Conservation (phyloP, 2,888 invertebrate genomes). For the Coremacera marginata region DNA sequence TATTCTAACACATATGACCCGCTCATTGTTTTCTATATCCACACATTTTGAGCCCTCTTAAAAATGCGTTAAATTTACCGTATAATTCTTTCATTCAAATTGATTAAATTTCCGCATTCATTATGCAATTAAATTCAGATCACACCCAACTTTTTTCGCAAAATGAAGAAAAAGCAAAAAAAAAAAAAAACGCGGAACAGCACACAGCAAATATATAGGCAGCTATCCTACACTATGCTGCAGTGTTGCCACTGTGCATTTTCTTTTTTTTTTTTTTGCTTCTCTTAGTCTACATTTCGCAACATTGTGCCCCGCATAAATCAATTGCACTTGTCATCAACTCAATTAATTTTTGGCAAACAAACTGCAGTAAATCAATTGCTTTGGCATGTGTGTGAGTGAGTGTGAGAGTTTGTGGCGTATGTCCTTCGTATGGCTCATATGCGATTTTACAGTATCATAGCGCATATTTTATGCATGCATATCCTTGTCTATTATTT, state of each 20-base stretch:
- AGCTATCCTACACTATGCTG: neutral
- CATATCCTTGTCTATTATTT: conserved; percentile 56
- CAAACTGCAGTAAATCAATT: conserved; percentile 67
- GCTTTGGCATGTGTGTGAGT: conserved; percentile 59
- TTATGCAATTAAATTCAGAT: conserved; percentile 30
- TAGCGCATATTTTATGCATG: conserved; percentile 44
- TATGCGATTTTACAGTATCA: neutral
- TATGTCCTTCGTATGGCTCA: conserved; percentile 25
- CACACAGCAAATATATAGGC: neutral
- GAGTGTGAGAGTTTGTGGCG: too few species aligned
- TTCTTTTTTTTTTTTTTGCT: conserved; percentile 10
- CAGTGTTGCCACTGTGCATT: neutral
- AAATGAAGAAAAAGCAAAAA: too few species aligned
- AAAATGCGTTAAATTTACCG: neutral
- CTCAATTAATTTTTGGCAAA: conserved; percentile 70
- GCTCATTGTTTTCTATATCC: too few species aligned
- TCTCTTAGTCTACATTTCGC: neutral
- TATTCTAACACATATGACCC: too few species aligned
- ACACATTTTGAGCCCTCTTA: neutral
- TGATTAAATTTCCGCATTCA: conserved; percentile 29
- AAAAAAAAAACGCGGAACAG: neutral
- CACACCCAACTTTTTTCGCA: conserved; percentile 17
- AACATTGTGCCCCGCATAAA: conserved; percentile 64
- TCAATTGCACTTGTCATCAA: conserved; percentile 70
- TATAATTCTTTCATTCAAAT: neutral